Evolutionary conservation across 1,140 invertebrate genomes (phyloP).

Genomic region (Pristionchus pacificus): DNA sequence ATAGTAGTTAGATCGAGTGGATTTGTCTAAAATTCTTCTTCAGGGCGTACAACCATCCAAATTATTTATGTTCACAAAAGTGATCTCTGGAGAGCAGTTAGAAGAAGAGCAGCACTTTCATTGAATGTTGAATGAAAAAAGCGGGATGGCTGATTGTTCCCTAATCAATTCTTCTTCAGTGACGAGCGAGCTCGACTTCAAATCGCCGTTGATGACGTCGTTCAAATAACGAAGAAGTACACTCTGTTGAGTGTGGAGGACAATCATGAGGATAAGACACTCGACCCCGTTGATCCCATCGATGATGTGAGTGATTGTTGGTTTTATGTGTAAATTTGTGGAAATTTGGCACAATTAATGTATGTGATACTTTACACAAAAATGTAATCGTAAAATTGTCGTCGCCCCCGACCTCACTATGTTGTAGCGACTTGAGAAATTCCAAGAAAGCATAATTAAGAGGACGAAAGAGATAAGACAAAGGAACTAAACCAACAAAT

Average conservation of each 20-base stretch:
- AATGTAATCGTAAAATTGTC: too few species aligned
- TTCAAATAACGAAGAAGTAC: constrained; percentile 61
- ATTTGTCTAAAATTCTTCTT: too few species aligned
- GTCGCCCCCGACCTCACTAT: too few species aligned
- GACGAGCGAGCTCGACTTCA: constrained; percentile 87
- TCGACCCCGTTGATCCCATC: constrained; percentile 35
- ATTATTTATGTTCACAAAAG: too few species aligned
- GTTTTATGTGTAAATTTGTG: constrained; percentile 14
- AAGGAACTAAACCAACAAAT: too few species aligned
- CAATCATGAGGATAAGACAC: constrained; percentile 42
- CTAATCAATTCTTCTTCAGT: constrained; percentile 60
- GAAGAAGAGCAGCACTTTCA: background rate
- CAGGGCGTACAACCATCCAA: too few species aligned
- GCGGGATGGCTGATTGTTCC: background rate
- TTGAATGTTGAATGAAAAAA: background rate
- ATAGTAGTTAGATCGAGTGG: too few species aligned
- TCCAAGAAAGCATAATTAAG: too few species aligned
- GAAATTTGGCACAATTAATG: background rate
- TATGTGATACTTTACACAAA: too few species aligned
- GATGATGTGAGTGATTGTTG: constrained; percentile 61
- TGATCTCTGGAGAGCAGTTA: too few species aligned
- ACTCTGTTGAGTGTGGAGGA: constrained; percentile 46
- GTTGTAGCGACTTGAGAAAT: too few species aligned
- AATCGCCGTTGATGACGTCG: constrained; percentile 76
- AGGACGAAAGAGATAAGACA: too few species aligned